Base-by-base conservation (phyloP, 1,140 invertebrate genomes). In the Subanguina moxae region DNA sequence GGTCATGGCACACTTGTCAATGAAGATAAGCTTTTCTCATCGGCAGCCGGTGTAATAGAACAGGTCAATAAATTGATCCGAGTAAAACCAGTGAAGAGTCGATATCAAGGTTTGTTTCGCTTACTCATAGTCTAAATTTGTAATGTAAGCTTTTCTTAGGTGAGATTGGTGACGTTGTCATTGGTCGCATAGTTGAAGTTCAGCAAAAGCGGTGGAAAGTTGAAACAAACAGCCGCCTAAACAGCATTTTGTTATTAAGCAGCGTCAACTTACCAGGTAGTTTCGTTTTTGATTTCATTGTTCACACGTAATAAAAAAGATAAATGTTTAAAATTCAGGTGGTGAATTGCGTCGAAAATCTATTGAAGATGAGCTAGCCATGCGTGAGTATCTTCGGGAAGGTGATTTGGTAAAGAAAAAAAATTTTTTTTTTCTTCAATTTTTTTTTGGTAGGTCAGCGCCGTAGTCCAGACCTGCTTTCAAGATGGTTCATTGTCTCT, bases 111-210 rank as follows among this genome's bases (percentile, higher is more conserved):
- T 38, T 3, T 38, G 32, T 38, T 38, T 38, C n/a, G n/a, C n/a
- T n/a, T n/a, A n/a, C n/a, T 17, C 58, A 56, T 62, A 43, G 13
- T 30, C 13, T 28, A 38, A 67, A 28, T 70, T 64, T 57, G 71
- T 27, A 11, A 11, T 69, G n/a, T 15, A 27, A 48, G 32, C 11
- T 38, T 38, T 38, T 11, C 11, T 3, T 11, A 38, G 32, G 94
- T 9, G 93, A 97, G 85, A 90, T 97, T 66, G 95, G 95, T 0
- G 95, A 99, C 86, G 92, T 98, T 19, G 88, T 98, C 43, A 90
- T 99, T 46, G 95, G 93, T 0, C 86, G 95, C 67, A 90, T 98
- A 19, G 88, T 90, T 0, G 92, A 96, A 84, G 90, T 93, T 0
- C 84, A 85, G 57, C 90, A 93, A 75, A 91, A 90, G 80, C 85